Conservation (phyloP, 2,113 vertebrate genomes). For the Plecturocebus donacophilus region DNA sequence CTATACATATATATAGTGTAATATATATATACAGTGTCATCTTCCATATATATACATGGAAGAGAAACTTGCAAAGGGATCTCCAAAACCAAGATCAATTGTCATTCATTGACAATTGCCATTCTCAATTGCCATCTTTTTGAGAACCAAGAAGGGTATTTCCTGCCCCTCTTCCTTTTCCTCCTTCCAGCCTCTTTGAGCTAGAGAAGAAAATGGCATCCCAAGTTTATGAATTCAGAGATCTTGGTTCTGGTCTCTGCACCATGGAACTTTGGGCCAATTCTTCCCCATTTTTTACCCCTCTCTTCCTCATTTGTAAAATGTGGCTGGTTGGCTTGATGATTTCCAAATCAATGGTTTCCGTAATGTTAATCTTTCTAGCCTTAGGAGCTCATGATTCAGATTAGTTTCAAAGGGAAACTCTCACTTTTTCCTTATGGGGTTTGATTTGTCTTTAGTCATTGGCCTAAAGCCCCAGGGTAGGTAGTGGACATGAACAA, state of each 20-base stretch:
- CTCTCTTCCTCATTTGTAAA: neutral
- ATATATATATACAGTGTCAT: too few species aligned
- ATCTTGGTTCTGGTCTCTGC: neutral
- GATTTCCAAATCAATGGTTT: neutral
- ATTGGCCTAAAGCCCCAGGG: neutral
- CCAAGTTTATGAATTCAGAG: neutral
- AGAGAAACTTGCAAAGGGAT: too few species aligned
- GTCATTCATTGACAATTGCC: too few species aligned
- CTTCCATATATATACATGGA: too few species aligned
- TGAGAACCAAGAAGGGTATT: neutral
- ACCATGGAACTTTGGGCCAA: neutral
- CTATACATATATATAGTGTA: too few species aligned
- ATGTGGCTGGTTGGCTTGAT: neutral
- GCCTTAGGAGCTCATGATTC: neutral
- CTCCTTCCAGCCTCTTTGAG: neutral
- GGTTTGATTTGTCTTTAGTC: neutral
- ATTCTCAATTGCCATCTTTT: neutral
- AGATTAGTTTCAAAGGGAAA: conserved; percentile 10
- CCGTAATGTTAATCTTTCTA: neutral
- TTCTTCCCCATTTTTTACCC: neutral
- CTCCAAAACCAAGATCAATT: neutral
- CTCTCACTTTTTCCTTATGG: neutral
- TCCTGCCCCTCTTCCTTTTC: neutral
- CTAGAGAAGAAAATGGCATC: neutral
- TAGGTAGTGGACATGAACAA: neutral